Evolutionary conservation across 2,797 vertebrate genomes (phyloP).

Genomic region (Poeciliopsis infans): DNA sequence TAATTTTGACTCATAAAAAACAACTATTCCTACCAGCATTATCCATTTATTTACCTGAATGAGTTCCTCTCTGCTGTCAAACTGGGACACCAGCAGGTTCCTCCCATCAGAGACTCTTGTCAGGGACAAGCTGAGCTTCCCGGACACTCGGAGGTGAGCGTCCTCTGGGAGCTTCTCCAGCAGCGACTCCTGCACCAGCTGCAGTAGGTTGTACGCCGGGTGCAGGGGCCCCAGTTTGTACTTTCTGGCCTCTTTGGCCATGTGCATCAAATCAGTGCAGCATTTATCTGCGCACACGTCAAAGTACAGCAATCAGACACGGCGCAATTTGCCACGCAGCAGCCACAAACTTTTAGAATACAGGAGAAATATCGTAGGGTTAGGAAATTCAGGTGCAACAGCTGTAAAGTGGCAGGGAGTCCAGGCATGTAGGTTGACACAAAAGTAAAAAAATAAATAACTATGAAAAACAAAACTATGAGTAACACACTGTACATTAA

Average conservation of each 20-base stretch:
- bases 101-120: conserved; percentile 87
- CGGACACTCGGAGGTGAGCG: conserved; percentile 80
- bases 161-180: conserved; percentile 80
- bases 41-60: conserved; percentile 82
- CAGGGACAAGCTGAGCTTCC: conserved; percentile 85
- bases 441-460: no score
- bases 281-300: conserved; percentile 63
- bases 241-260: conserved; percentile 79
- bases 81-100: conserved; percentile 88
- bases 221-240: conserved; percentile 83
- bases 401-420: background rate
- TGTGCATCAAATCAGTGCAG: conserved; percentile 75
- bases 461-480: no score
- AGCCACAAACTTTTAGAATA: background rate
- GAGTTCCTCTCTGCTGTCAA: conserved; percentile 88
- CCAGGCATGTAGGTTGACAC: no score
- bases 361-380: background rate
- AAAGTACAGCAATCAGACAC: background rate
- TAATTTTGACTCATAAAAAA: background rate
- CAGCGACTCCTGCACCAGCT: conserved; percentile 75
- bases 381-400: background rate
- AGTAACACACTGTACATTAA: no score
- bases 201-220: conserved; percentile 82
- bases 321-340: background rate
- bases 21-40: background rate